Evolutionary conservation across 2,113 vertebrate species (phyloP), one percentile per base, ranked within the genome.

Genomic region (Leiothrix lutea): DNA sequence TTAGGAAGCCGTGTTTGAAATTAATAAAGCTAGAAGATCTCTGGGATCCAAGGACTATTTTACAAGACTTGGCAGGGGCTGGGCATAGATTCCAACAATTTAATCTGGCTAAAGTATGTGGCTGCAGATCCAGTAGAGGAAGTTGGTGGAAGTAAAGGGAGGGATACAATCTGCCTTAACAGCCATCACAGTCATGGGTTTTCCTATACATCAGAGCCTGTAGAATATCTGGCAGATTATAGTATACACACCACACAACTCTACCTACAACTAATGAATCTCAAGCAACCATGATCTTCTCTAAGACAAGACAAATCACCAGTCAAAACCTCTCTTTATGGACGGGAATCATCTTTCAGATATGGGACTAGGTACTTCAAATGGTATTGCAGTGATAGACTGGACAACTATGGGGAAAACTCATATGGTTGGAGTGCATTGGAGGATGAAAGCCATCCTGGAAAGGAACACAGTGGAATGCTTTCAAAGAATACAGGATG

Each of bases 271-370:
- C 56, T 44, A 87, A 69, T 23, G 78, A 53, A 40, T 84, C 60
- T 73, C 71, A 88, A 77, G 57, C 58, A n/a, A 91, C 79, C 29
- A 77, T 95, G 62, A 71, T 90, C 53, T 97, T 95, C 65, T 80
- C n/a, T 65, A 86, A 84, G 53, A 61, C 6, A 82, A 86, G 42
- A 80, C 79, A 93, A 94, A 91, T 17, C 67, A 95, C 15, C 58
- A 91, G 31, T 44, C 66, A 23, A 92, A 96, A 92, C 62, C 44
- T 45, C 67, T 60, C 10, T 16, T 25, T 15, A 23, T 87, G 29
- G 50, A 83, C 47, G 91, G 80, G 70, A 91, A 87, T 88, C 7
- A 94, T 74, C 78, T 77, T 11, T 91, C 90, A 14, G 33, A 57
- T 24, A 72, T 92, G 38, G 31, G 62, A 35, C 50, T 94, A 17